Evolutionary conservation across 2,888 invertebrate species (phyloP), one percentile per base, ranked within the genome.

Genomic region (Piscicola geometra): DNA sequence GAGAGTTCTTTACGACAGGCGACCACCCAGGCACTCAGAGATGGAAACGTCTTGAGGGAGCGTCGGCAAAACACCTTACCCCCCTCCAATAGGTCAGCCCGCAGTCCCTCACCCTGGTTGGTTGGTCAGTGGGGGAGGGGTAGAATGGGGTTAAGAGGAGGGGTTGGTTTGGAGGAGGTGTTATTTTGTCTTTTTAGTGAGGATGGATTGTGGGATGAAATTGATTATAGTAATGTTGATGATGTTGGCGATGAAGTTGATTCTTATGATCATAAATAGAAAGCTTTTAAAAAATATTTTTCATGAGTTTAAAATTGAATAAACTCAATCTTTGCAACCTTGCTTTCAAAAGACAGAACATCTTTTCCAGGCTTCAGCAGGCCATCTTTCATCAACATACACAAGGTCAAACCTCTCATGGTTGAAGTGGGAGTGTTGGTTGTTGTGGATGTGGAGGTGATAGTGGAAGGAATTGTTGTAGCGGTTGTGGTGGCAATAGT

Each of bases 321-420:
- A n/a, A n/a, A n/a, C n/a, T n/a, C n/a, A n/a, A n/a, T n/a, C n/a
- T n/a, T n/a, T n/a, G 25, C 36, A 66, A 92, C 93, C 89, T 94
- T 88, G 86, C 94, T 94, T 85, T 94, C 93, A 81, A 94, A 92
- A 72, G 93, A 91, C 90, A 94, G 91, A 74, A 91, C 88, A 64
- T 91, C 92, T 83, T 90, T 90, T 64, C 93, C 93, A 68, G 93
- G 91, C 82, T 91, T 90, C 78, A 94, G 88, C 83, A 94, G 90
- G 83, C 92, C 91, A 75, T 93, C 93, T 81, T 91, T 89, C 83
- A 94, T 88, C 69, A 94, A 87, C 89, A 93, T 94, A 85, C 92
- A 92, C 78, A 94, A 86, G 15, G 93, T 93, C 25, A 94, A 91
- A 78, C 90, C 85, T 67, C 86, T 80, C 25, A n/a, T 56, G n/a